Evolutionary conservation across 2,797 vertebrate species (phyloP), one percentile per base, ranked within the genome.

Genomic region (Hydrocynus forskahlii): DNA sequence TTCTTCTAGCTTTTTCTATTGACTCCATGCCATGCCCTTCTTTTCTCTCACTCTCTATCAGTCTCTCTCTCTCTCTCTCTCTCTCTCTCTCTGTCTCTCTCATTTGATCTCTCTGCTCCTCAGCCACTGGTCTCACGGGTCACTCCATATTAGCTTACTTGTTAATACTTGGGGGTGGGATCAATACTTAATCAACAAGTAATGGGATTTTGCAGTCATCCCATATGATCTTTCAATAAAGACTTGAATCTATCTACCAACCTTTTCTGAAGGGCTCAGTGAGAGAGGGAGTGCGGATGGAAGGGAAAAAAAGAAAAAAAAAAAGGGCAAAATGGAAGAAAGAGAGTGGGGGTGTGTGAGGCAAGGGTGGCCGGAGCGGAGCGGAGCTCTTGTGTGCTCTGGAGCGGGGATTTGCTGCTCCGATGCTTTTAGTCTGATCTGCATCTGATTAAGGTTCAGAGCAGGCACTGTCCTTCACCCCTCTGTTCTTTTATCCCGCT

Each of bases 141-240:
- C 96, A 95, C 94, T 94, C 96, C 96, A 96, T 97, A 98, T 99
- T 98, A 98, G 96, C 96, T 97, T 96, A 96, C 97, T 98, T 99
- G 97, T 99, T 99, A 99, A 99, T 99, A 98, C 97, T 90, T 88
- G 95, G 84, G 92, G 88, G 96, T 90, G 84, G 95, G 97, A 99
- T 99, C 98, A 98, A 99, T 99, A 99, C 96, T 98, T 98, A 99
- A 99, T 99, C 97, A 99, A 98, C 97, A 98, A 98, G 96, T 98
- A 98, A 99, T 98, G 96, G 97, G 96, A 98, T 99, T 99, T 97
- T 95, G 95, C 96, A 97, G 96, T 97, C 97, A 96, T 97, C 96
- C 95, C 95, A 94, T 97, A 97, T 97, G 96, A 97, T 98, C 97
- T 98, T 98, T 97, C 97, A 97, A 97, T 98, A 98, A 97, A 97